Evolutionary conservation across 1,140 invertebrate species (phyloP).

Genomic region (Caenorhabditis tropicalis): DNA sequence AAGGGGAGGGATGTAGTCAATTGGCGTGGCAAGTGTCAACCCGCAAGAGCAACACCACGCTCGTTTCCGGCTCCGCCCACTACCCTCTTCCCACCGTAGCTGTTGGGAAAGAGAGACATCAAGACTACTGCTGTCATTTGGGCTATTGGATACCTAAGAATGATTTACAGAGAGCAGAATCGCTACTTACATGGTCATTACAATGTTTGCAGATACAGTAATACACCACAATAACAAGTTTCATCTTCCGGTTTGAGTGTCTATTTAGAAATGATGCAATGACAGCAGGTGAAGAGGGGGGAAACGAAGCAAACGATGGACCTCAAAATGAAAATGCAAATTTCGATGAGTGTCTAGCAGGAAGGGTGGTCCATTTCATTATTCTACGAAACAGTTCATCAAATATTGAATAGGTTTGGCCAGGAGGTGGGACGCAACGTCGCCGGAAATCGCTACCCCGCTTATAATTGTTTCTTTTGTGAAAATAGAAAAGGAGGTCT

Average conservation of each 20-base stretch:
- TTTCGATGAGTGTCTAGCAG: not conserved
- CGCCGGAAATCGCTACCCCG: not conserved
- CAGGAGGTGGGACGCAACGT: not conserved
- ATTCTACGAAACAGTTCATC: not conserved
- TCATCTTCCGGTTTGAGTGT: not conserved
- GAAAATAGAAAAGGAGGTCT: not conserved
- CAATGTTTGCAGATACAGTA: not conserved
- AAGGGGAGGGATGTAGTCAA: not conserved
- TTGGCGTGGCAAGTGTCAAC: slow-evolving; percentile 16
- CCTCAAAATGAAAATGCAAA: not conserved
- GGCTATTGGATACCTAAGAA: not conserved
- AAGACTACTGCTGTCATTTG: not conserved
- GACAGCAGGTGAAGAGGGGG: not conserved
- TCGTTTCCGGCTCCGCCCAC: slow-evolving; percentile 19
- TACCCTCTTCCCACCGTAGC: not conserved
- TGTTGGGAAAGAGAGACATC: not conserved
- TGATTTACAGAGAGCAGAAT: not conserved
- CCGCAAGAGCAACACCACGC: slow-evolving; percentile 12
- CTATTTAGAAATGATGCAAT: slow-evolving; percentile 5
- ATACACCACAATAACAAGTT: not conserved
- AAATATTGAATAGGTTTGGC: slow-evolving; percentile 14
- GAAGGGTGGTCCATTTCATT: not conserved
- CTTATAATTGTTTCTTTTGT: slow-evolving; percentile 1
- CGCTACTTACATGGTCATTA: not conserved
- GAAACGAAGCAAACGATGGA: not conserved